Evolutionary conservation across 2,888 invertebrate genomes (phyloP).

Genomic region (Caenorhabditis afra): DNA sequence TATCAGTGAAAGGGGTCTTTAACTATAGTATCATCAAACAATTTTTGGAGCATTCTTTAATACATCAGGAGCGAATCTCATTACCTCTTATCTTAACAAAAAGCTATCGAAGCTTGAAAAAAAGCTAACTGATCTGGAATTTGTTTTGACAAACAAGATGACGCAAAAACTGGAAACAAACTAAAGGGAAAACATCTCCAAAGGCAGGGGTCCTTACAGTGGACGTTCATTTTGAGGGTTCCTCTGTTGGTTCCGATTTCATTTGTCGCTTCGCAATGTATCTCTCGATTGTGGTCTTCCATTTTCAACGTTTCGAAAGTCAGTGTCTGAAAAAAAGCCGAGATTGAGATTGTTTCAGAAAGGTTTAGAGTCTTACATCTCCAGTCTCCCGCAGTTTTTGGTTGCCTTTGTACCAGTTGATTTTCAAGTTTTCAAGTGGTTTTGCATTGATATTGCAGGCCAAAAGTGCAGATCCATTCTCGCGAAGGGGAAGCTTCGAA

Average conservation of each 20-base stretch:
- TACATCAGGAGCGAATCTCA: constrained; percentile 4
- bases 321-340: constrained; percentile 67
- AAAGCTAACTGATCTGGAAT: constrained; percentile 10
- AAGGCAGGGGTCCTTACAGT: constrained; percentile 66
- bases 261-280: constrained; percentile 73
- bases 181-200: not conserved
- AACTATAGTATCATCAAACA: not conserved
- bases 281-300: constrained; percentile 75
- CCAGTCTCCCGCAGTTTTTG: constrained; percentile 63
- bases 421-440: constrained; percentile 71
- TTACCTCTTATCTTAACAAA: not conserved
- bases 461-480: constrained; percentile 75
- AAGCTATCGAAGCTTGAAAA: too few relatives aligned
- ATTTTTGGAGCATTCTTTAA: too few relatives aligned
- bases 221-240: constrained; percentile 69
- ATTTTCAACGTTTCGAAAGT: constrained; percentile 73
- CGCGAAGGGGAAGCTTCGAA: constrained; percentile 66
- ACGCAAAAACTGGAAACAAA: constrained; percentile 13
- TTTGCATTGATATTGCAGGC: constrained; percentile 77
- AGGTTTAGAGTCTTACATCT: constrained; percentile 63
- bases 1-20: too few relatives aligned
- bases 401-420: constrained; percentile 71
- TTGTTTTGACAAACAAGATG: constrained; percentile 1
- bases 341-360: not conserved
- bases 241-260: constrained; percentile 71